A percentile compares a stretch with the other conserved stretches of the same genome.
Conservation (phyloP, 1,140 invertebrate genomes). For the Saccostrea glomerata region DNA sequence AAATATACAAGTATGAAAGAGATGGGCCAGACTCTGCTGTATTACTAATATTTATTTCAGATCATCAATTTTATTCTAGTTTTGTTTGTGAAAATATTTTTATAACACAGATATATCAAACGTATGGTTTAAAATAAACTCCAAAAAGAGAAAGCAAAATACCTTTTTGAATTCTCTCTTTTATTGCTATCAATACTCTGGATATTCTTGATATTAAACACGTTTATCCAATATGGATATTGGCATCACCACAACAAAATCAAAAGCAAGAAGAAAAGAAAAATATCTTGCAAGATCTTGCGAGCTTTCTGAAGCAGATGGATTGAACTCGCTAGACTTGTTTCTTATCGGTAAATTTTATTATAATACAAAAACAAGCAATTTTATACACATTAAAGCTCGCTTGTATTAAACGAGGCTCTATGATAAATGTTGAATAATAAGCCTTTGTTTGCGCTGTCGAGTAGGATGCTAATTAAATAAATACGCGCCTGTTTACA, state of each 20-base stretch:
- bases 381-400: slow-evolving; percentile 37
- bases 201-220: background rate
- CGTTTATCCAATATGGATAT: background rate
- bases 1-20: too few relatives aligned
- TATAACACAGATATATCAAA: too few relatives aligned
- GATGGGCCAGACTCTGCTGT: too few relatives aligned
- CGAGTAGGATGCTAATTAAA: slow-evolving; percentile 19
- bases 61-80: too few relatives aligned
- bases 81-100: too few relatives aligned
- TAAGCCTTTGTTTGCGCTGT: slow-evolving; percentile 33
- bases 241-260: slow-evolving; percentile 7
- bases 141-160: too few relatives aligned
- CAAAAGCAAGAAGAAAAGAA: background rate
- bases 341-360: slow-evolving; percentile 26
- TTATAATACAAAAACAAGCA: slow-evolving; percentile 38
- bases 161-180: background rate
- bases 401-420: background rate
- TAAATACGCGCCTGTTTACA: slow-evolving; percentile 27
- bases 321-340: slow-evolving; percentile 26
- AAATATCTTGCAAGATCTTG: background rate
- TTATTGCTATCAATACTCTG: slow-evolving; percentile 8
- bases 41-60: too few relatives aligned
- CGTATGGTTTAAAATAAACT: too few relatives aligned
- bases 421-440: slow-evolving; percentile 38
- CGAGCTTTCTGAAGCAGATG: slow-evolving; percentile 21